Percentiles rank a stretch among this genome's conserved stretches.
Evolutionary conservation across 2,797 vertebrate species (phyloP).

Genomic region (Taenioides sp.): DNA sequence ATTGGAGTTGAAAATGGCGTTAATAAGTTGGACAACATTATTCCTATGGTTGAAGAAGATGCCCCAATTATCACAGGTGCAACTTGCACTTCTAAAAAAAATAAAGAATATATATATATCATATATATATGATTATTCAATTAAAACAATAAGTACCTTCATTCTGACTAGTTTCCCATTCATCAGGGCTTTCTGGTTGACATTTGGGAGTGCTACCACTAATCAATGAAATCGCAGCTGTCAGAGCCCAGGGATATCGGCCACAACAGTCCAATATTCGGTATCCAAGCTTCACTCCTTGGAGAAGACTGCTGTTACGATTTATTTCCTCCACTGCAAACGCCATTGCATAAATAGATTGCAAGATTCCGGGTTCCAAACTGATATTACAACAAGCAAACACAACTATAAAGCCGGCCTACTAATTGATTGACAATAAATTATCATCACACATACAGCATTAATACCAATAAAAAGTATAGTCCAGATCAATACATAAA

Average conservation of each 20-base stretch:
- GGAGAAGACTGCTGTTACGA: constrained; percentile 69
- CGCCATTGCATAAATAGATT: constrained; percentile 60
- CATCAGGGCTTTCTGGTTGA: neutral
- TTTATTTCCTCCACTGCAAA: constrained; percentile 70
- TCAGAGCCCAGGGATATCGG: constrained; percentile 51
- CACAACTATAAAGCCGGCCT: neutral
- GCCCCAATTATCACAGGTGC: constrained; percentile 70
- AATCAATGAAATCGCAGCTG: constrained; percentile 45
- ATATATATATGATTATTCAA: too few relatives aligned
- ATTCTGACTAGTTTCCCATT: neutral
- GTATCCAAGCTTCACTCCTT: constrained; percentile 71
- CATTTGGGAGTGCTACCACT: constrained; percentile 46
- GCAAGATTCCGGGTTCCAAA: constrained; percentile 67
- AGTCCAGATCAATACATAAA: neutral
- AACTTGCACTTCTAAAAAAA: constrained; percentile 22
- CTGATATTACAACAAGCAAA: constrained; percentile 47
- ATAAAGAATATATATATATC: neutral
- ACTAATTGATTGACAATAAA: too few relatives aligned
- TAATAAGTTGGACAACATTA: constrained; percentile 63
- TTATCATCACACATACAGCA: too few relatives aligned
- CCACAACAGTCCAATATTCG: constrained; percentile 53
- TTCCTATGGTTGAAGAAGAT: constrained; percentile 60
- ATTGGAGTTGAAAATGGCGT: constrained; percentile 65
- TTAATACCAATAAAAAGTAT: neutral
- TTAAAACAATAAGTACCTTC: constrained; percentile 20